phyloP scores from a whole-genome alignment of 2,888 invertebrate species.

The Nomada ferruginata region DNA sequence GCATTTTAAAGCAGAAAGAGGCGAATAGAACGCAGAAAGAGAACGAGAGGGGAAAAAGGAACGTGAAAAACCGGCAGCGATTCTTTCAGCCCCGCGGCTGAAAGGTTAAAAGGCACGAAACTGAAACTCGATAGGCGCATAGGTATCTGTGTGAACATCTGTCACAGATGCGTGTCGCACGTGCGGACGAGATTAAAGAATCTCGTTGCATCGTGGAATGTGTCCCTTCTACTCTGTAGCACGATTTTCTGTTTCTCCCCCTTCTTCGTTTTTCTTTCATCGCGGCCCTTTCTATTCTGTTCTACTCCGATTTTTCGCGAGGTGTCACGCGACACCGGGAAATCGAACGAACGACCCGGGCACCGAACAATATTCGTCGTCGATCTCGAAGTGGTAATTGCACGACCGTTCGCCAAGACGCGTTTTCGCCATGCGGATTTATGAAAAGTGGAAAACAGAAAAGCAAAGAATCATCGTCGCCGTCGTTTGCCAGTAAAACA shows the following conservation, averaged over 20 bases:
- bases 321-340: not conserved
- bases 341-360: constrained; percentile 20
- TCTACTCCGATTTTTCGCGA: not conserved
- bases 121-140: constrained; percentile 62
- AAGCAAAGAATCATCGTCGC: not conserved
- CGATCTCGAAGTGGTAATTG: constrained; percentile 13
- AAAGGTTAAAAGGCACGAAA: constrained; percentile 68
- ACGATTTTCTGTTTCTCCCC: not conserved
- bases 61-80: constrained; percentile 33
- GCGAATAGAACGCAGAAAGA: not conserved
- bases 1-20: constrained; percentile 18
- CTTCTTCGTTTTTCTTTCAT: not conserved
- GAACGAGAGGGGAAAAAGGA: not conserved
- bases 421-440: constrained; percentile 1
- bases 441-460: not conserved
- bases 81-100: constrained; percentile 49
- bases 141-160: constrained; percentile 52
- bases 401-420: constrained; percentile 9
- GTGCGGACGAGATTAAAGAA: constrained; percentile 64
- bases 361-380: constrained; percentile 15
- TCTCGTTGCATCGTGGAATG: constrained; percentile 53
- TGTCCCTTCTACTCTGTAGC: constrained; percentile 30
- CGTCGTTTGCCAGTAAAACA: not conserved
- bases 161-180: constrained; percentile 61
- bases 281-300: not conserved